Base-by-base conservation (phyloP, 2,888 invertebrate species). In the Drosophila borborema region DNA sequence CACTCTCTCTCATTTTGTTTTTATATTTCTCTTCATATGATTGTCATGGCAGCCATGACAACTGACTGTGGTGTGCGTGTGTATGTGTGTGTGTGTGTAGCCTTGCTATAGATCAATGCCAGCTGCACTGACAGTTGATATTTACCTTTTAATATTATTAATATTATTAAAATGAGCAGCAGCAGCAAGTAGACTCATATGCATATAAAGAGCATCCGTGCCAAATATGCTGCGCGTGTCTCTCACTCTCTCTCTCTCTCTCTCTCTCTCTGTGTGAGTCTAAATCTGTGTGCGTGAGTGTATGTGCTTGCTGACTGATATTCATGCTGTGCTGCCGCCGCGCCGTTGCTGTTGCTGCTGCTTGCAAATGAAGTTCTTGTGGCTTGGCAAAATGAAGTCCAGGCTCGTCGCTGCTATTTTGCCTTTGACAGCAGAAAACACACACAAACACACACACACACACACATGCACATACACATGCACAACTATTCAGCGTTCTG, bases 71-170 rank as follows among this genome's bases (percentile, higher is more conserved):
- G 20, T 18, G 40, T 28, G 18, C n/a, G 40, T 18, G 36, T 46
- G 23, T 23, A 31, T 28, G 23, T 18, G 36, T 23, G 48, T 18
- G 56, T 75, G 36, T 55, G n/a, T 34, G 55, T 78, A 56, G 51
- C 54, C 14, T 70, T 67, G 80, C 72, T 54, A 74, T 83, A 86
- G 83, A 83, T 88, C 83, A 89, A 80, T 84, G 87, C 81, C 89
- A 89, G 70, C 69, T 64, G 77, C 81, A 88, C 62, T 77, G 77
- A 77, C 86, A 82, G 77, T 77, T 88, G 74, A 75, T 86, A 84
- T 89, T 89, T 81, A 80, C 84, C 86, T 89, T 80, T 84, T 71
- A 86, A 86, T 86, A 77, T 77, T 89, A 80, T 80, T 80, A 84
- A 89, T 72, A 89, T 84, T 83, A 89, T 86, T 77, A 75, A 89